Conservation (phyloP, 53 echinoderm and acorn worm genomes). For the Actinopyga echinites region DNA sequence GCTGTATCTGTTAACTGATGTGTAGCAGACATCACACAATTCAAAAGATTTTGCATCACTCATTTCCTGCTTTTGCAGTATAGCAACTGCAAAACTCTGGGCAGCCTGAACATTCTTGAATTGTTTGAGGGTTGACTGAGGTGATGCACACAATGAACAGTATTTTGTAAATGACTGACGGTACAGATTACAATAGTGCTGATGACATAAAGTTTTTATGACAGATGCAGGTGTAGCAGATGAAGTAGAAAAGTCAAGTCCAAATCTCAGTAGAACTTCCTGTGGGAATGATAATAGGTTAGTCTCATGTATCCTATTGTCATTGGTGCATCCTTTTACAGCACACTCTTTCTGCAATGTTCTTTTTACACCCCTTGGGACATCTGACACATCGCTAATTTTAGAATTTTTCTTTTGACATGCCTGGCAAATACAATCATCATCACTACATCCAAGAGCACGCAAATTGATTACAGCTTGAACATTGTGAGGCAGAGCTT, state of each 20-base stretch:
- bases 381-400: neutral
- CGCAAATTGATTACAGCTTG: neutral
- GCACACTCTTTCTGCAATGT: neutral
- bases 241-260: neutral
- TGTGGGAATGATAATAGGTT: neutral
- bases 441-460: neutral
- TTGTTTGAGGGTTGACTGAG: neutral
- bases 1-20: no score
- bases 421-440: slow-evolving; percentile 5
- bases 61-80: no score
- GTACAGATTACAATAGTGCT: slow-evolving; percentile 9
- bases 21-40: no score
- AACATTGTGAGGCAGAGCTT: neutral
- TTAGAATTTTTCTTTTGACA: neutral
- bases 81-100: neutral
- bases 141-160: neutral
- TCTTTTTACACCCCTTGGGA: neutral
- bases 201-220: slow-evolving; percentile 6
- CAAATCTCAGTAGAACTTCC: neutral
- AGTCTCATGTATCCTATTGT: neutral
- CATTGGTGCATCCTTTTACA: neutral
- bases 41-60: no score
- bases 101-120: neutral
- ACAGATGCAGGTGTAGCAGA: neutral
- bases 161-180: neutral